phyloP scores from a whole-genome alignment of 2,113 vertebrate species.

The Leucosticte australis region DNA sequence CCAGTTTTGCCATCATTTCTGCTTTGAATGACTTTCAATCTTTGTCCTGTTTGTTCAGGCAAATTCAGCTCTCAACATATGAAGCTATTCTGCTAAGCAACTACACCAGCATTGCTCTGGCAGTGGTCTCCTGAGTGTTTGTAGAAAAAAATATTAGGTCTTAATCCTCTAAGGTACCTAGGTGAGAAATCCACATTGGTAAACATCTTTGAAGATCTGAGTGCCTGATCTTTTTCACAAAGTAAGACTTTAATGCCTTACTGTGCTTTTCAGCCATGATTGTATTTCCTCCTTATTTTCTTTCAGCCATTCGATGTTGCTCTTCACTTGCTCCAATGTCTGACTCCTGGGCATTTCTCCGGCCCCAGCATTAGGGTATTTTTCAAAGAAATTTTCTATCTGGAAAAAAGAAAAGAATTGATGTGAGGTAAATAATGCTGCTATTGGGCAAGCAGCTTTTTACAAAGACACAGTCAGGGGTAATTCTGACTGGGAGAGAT shows the following conservation, averaged over 20 bases:
- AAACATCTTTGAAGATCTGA: neutral
- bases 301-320: slow-evolving; percentile 88
- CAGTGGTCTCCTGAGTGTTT: neutral
- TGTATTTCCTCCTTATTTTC: slow-evolving; percentile 77
- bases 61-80: neutral
- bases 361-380: slow-evolving; percentile 87
- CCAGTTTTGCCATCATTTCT: neutral
- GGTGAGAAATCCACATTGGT: neutral
- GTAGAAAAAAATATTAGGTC: neutral
- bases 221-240: neutral
- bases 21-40: neutral
- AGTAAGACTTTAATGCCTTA: neutral
- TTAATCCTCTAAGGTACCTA: neutral
- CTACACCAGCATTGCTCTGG: neutral
- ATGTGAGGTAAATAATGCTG: neutral
- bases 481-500: neutral
- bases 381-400: slow-evolving; percentile 91
- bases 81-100: neutral
- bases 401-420: slow-evolving; percentile 57
- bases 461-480: neutral
- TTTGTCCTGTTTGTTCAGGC: neutral
- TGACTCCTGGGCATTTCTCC: slow-evolving; percentile 84
- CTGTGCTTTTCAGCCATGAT: slow-evolving; percentile 68
- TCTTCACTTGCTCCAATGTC: slow-evolving; percentile 87
- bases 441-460: neutral